phyloP scores from a whole-genome alignment of 1,140 invertebrate genomes.

The Euglossa dilemma region DNA sequence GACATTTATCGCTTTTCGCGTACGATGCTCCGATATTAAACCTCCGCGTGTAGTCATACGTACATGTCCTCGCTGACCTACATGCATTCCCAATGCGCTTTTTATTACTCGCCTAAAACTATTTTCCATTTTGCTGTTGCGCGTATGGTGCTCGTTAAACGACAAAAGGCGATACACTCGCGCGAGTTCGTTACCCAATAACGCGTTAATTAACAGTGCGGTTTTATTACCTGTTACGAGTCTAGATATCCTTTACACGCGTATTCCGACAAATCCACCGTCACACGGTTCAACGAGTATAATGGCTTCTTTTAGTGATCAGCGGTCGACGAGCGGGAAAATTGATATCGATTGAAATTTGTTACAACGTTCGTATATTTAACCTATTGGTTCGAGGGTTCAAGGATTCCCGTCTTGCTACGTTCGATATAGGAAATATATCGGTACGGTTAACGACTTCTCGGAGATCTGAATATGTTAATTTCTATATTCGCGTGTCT shows the following conservation, averaged over 20 bases:
- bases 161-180: neutral
- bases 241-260: neutral
- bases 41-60: neutral
- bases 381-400: too few species aligned
- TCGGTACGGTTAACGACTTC: too few species aligned
- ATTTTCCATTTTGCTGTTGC: neutral
- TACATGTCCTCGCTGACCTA: constrained; percentile 37
- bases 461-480: too few species aligned
- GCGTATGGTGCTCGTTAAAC: too few species aligned
- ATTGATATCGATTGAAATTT: neutral
- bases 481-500: too few species aligned
- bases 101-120: constrained; percentile 54
- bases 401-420: too few species aligned
- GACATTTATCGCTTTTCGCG: constrained; percentile 1
- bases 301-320: neutral
- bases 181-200: too few species aligned
- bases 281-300: neutral
- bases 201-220: neutral
- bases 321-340: neutral
- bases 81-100: constrained; percentile 52
- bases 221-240: neutral
- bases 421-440: too few species aligned
- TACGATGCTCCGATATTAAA: constrained; percentile 37
- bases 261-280: neutral
- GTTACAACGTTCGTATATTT: neutral